Percentiles rank a stretch among this genome's conserved stretches.
These are phyloP conservation scores for Sinonovacula constricta DNA, from an alignment of 1,140 invertebrate species.

Conservation along the genomic window DNA sequence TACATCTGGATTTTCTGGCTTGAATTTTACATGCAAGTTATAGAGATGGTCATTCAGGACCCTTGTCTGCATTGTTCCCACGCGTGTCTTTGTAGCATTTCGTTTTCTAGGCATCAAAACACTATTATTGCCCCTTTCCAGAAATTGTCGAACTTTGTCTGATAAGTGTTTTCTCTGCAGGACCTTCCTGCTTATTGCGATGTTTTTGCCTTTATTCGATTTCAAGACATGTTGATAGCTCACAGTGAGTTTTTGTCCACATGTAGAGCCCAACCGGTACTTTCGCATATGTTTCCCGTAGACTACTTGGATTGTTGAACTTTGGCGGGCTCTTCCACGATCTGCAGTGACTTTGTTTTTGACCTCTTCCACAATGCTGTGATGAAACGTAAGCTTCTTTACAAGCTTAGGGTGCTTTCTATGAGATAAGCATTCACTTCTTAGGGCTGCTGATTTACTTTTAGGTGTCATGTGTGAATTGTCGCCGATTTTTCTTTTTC, in stretches of 20 bases:
- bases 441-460: too few species aligned
- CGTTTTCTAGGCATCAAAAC: background rate
- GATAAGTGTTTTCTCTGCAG: background rate
- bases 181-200: background rate
- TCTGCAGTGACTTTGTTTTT: too few species aligned
- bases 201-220: too few species aligned
- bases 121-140: background rate
- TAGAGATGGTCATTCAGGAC: background rate
- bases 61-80: background rate
- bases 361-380: too few species aligned
- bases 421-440: too few species aligned
- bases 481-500: too few species aligned
- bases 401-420: too few species aligned
- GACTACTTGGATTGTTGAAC: background rate
- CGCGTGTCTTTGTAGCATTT: background rate
- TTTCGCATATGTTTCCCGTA: background rate
- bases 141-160: background rate
- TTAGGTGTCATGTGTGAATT: too few species aligned
- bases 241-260: background rate
- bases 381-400: too few species aligned
- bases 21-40: background rate
- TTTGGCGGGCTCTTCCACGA: too few species aligned
- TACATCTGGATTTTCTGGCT: background rate
- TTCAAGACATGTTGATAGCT: too few species aligned
- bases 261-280: background rate